These are phyloP conservation scores for Furcula furcula DNA, from an alignment of 2,888 invertebrate species.

Conservation along the genomic window DNA sequence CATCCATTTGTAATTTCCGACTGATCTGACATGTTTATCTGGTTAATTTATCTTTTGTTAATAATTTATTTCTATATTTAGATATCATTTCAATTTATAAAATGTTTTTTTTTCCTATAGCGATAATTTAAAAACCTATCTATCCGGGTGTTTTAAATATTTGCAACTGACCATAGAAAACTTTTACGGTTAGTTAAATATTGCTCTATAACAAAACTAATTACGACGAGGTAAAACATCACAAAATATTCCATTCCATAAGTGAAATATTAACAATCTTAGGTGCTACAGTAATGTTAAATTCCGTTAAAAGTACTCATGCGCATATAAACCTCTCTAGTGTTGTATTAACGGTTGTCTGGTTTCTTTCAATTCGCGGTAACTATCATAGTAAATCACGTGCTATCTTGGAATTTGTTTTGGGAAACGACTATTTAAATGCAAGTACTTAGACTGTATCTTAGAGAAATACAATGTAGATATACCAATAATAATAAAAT, in stretches of 20 bases:
- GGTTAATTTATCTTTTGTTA: slow-evolving; percentile 2
- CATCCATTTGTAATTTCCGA: neutral
- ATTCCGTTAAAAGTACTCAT: slow-evolving; percentile 6
- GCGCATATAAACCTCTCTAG: slow-evolving; percentile 28
- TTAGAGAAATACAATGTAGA: too few species aligned
- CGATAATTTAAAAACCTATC: too few species aligned
- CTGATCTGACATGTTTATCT: slow-evolving; percentile 2
- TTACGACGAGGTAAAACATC: too few species aligned
- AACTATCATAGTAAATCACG: slow-evolving; percentile 67
- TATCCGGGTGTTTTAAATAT: too few species aligned
- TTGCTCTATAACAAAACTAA: too few species aligned
- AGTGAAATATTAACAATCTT: neutral
- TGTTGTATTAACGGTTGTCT: slow-evolving; percentile 32
- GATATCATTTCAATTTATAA: neutral
- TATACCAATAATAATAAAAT: too few species aligned
- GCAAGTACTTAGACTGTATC: too few species aligned
- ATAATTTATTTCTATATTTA: neutral
- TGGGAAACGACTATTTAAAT: slow-evolving; percentile 42
- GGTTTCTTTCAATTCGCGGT: slow-evolving; percentile 65
- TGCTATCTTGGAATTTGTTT: slow-evolving; percentile 51
- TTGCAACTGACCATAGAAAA: too few species aligned
- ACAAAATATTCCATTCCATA: neutral
- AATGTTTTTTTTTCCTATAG: too few species aligned
- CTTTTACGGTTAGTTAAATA: too few species aligned
- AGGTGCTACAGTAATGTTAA: neutral